Evolutionary conservation across 2,888 invertebrate species (phyloP), one percentile per base, ranked within the genome.

Genomic region (Ophion slaviceki): DNA sequence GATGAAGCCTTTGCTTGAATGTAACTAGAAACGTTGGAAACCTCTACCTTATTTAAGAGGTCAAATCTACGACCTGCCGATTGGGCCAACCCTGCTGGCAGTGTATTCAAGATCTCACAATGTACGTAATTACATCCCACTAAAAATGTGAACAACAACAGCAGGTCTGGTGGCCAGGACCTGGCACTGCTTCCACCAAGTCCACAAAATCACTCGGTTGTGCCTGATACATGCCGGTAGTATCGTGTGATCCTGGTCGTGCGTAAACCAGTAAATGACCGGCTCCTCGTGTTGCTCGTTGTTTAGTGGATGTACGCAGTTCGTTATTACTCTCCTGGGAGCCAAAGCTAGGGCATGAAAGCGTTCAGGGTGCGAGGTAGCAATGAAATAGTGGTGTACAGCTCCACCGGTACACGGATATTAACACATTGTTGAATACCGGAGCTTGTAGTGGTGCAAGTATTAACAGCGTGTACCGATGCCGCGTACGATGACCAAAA

Each of bases 321-420:
- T 92, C 91, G 90, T 92, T 92, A 92, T 90, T 90, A 88, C 87
- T 85, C 92, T 87, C 90, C 72, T 53, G 90, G 90, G 91, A 88
- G 70, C 17, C 72, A 72, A 20, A 68, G 72, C 11, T 32, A n/a
- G 64, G 72, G 77, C 78, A 59, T 67, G 66, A 81, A 85, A 70
- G 64, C 68, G 79, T 77, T 72, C 68, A 80, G 40, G 11, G 40
- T 59, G 77, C 71, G 40, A 47, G 32, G 36, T 40, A 62, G 67
- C 77, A 77, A 80, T 84, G 84, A 80, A 84, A 74, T 80, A 80
- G 68, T 59, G 64, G 64, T 68, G 45, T 68, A 71, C 40, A 53
- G 71, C 14, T 59, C 68, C 61, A 10, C 7, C 57, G 24, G 53
- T 68, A 76, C 53, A 53, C 11, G 75, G 64, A 72, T 68, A 80